A percentile compares a stretch with the other conserved stretches of the same genome.
phyloP scores from a whole-genome alignment of 2,888 invertebrate genomes.

The Nyleta sp. region DNA sequence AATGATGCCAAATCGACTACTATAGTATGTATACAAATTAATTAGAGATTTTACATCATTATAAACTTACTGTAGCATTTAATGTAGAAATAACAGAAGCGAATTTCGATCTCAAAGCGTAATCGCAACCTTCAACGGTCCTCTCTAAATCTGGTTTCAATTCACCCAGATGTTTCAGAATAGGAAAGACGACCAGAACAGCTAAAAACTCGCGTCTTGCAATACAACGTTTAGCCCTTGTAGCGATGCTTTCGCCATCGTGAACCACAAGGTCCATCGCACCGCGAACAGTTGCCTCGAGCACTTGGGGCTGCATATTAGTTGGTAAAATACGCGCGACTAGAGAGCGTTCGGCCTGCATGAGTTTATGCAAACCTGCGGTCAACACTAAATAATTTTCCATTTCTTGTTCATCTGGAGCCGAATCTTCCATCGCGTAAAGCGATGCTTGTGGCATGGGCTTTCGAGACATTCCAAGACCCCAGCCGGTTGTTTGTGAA shows the following conservation, averaged over 20 bases:
- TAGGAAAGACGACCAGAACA: slow-evolving; percentile 91
- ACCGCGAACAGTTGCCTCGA: slow-evolving; percentile 92
- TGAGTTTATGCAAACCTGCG: slow-evolving; percentile 91
- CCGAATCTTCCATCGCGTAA: slow-evolving; percentile 77
- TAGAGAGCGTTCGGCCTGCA: slow-evolving; percentile 93
- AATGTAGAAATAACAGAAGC: slow-evolving; percentile 89
- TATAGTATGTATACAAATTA: too few relatives aligned
- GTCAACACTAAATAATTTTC: slow-evolving; percentile 92
- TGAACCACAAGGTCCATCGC: slow-evolving; percentile 93
- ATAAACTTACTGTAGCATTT: slow-evolving; percentile 87
- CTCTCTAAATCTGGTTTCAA: slow-evolving; percentile 92
- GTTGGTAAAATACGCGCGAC: slow-evolving; percentile 93
- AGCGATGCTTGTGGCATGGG: slow-evolving; percentile 80
- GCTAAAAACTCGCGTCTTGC: slow-evolving; percentile 91
- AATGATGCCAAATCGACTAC: too few relatives aligned
- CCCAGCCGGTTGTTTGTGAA: slow-evolving; percentile 91
- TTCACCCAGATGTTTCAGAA: slow-evolving; percentile 89
- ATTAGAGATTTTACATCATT: background rate
- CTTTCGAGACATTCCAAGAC: slow-evolving; percentile 86
- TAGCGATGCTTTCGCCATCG: slow-evolving; percentile 93
- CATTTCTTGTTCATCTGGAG: slow-evolving; percentile 89
- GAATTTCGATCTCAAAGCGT: slow-evolving; percentile 87
- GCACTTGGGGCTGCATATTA: slow-evolving; percentile 91
- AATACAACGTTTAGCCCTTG: slow-evolving; percentile 89
- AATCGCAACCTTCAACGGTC: slow-evolving; percentile 89